These are phyloP conservation scores for Eulimnadia texana DNA, from an alignment of 1,140 invertebrate genomes.

Conservation along the genomic window DNA sequence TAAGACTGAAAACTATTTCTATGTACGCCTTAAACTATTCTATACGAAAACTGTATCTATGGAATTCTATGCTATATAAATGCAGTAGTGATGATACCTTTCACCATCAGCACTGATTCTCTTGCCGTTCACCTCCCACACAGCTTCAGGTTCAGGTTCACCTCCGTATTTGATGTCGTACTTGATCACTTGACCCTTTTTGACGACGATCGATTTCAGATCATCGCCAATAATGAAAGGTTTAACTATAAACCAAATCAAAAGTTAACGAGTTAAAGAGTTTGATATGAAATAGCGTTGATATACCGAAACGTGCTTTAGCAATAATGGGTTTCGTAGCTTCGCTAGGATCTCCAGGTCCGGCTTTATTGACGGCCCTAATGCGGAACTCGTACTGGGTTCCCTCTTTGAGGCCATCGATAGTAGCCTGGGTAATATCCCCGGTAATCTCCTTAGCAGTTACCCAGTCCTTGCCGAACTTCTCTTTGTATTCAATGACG, in stretches of 20 bases:
- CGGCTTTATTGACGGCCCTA: constrained; percentile 87
- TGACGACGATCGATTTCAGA: constrained; percentile 71
- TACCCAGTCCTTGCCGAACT: constrained; percentile 79
- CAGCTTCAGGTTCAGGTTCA: constrained; percentile 82
- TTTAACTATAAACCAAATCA: constrained; percentile 48
- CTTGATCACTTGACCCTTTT: constrained; percentile 83
- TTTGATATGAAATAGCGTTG: not conserved
- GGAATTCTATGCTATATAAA: not conserved
- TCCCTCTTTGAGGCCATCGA: constrained; percentile 84
- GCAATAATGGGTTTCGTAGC: constrained; percentile 88
- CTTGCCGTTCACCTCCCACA: constrained; percentile 60
- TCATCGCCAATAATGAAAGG: constrained; percentile 80
- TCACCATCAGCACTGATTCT: constrained; percentile 47
- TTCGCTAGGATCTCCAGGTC: constrained; percentile 85
- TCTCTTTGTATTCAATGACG: constrained; percentile 82
- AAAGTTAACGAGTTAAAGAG: not conserved
- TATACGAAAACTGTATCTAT: too few relatives aligned
- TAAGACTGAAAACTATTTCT: not conserved
- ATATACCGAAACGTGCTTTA: constrained; percentile 77
- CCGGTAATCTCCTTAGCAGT: constrained; percentile 62
- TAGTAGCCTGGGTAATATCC: constrained; percentile 55
- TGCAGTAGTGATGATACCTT: constrained; percentile 16
- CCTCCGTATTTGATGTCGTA: constrained; percentile 89
- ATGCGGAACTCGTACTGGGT: constrained; percentile 92
- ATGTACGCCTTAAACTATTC: too few relatives aligned